Conservation (phyloP, 2,113 vertebrate species). For the Piaya cayana region DNA sequence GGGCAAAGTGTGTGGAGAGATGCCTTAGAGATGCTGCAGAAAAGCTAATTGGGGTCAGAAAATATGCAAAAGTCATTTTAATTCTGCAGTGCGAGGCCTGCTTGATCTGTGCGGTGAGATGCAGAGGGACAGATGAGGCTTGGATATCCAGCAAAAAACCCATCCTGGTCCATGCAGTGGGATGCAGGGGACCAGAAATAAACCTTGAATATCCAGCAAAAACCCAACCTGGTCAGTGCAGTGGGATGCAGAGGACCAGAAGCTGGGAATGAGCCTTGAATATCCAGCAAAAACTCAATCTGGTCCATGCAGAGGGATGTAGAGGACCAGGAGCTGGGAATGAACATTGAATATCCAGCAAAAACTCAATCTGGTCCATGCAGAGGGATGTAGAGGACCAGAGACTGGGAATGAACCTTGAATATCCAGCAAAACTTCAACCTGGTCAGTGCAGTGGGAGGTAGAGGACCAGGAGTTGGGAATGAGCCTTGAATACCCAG, state of each 20-base stretch:
- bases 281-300: neutral
- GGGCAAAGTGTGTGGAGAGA: neutral
- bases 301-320: accelerated
- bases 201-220: neutral
- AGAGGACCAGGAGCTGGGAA: neutral
- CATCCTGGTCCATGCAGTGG: neutral
- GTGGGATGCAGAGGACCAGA: accelerated
- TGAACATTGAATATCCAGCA: neutral
- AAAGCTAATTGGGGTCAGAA: neutral
- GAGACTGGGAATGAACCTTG: too few relatives aligned
- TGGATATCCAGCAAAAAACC: too few relatives aligned
- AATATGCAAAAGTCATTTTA: neutral
- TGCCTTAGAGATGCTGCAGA: neutral
- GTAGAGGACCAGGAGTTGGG: too few relatives aligned
- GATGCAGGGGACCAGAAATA: too few relatives aligned
- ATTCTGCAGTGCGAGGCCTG: neutral
- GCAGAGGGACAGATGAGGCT: too few relatives aligned
- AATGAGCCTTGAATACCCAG: too few relatives aligned
- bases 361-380: too few relatives aligned
- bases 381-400: too few relatives aligned
- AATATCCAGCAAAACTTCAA: too few relatives aligned
- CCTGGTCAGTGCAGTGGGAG: too few relatives aligned
- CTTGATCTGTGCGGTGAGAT: neutral
- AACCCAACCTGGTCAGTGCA: accelerated
- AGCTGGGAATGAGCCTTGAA: neutral